Conservation (phyloP, 2,797 vertebrate genomes). For the Dromococcyx pavoninus region DNA sequence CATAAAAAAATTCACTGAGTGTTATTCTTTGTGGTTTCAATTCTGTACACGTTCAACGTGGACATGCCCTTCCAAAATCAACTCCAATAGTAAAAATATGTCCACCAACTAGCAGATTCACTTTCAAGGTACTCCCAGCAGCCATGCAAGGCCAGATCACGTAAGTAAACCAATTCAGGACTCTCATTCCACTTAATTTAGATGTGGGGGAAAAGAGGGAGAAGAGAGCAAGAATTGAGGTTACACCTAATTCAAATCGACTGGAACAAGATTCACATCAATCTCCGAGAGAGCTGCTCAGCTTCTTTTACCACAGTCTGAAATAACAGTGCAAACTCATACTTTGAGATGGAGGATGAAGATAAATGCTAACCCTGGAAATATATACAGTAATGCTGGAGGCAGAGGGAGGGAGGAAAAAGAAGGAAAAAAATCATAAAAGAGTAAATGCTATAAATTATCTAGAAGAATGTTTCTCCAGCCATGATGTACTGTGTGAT, state of each 20-base stretch:
- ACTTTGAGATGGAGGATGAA: neutral
- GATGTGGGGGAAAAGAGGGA: neutral
- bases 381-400: fast-evolving
- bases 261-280: neutral
- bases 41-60: neutral
- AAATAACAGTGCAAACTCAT: constrained; percentile 4
- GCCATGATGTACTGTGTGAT: neutral
- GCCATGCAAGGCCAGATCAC: neutral
- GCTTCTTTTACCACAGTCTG: neutral
- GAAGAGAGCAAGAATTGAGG: neutral
- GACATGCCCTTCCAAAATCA: constrained; percentile 6
- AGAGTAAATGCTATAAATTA: neutral
- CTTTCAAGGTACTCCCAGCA: neutral
- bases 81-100: neutral
- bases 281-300: neutral
- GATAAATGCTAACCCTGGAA: neutral
- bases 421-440: neutral
- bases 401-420: neutral
- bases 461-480: neutral
- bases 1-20: neutral
- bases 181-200: neutral
- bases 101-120: constrained; percentile 10
- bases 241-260: neutral
- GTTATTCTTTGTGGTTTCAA: neutral
- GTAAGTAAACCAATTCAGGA: neutral